phyloP scores from a whole-genome alignment of 2,888 invertebrate genomes.

The Ectemnius continuus region DNA sequence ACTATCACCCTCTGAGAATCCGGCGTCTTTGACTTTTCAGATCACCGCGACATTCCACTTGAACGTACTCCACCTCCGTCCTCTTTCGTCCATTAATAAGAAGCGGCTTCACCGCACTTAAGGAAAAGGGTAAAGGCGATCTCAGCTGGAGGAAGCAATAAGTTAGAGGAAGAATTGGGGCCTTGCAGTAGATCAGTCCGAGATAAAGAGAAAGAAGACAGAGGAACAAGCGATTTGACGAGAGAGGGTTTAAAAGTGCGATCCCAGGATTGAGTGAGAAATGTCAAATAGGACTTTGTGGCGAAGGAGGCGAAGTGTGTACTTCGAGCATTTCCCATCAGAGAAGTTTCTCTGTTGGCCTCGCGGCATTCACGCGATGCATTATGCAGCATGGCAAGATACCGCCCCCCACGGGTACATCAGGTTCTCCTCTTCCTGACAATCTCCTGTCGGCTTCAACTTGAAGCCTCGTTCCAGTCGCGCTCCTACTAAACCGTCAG shows the following conservation, averaged over 20 bases:
- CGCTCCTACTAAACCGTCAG: conserved; percentile 26
- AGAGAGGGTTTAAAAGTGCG: background rate
- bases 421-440: conserved; percentile 33
- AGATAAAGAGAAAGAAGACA: background rate
- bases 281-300: conserved; percentile 14
- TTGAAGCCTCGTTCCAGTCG: conserved; percentile 32
- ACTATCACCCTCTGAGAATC: no score
- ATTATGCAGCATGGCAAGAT: conserved; percentile 56
- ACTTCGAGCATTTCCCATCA: conserved; percentile 49
- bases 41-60: background rate
- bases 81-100: background rate
- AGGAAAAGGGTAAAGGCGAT: no score
- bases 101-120: conserved; percentile 3
- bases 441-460: conserved; percentile 34
- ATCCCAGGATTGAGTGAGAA: background rate
- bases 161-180: no score
- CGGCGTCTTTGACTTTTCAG: conserved; percentile 1
- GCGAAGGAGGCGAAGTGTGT: conserved; percentile 30
- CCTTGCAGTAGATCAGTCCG: background rate
- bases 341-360: conserved; percentile 54
- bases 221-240: background rate
- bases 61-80: no score
- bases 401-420: conserved; percentile 22
- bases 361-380: conserved; percentile 50
- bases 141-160: no score